Evolutionary conservation across 2,797 vertebrate species (phyloP).

Genomic region (Falco rusticolus): DNA sequence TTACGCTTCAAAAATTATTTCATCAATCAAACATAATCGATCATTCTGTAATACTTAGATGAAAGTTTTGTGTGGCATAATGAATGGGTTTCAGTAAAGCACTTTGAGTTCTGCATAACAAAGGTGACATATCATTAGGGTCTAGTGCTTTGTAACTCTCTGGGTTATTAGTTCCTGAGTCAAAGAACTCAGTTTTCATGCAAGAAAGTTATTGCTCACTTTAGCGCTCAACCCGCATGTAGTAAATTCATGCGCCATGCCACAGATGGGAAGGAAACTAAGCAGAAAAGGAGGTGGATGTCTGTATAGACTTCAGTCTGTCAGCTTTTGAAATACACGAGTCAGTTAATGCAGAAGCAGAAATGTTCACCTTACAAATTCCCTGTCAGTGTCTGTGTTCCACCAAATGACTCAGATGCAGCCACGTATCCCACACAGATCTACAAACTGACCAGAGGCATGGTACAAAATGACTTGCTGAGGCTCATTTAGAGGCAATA

Average conservation of each 20-base stretch:
- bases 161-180: not conserved
- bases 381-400: not conserved
- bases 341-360: not conserved
- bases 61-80: not conserved
- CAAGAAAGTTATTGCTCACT: not conserved
- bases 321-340: not conserved
- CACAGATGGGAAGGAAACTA: not conserved
- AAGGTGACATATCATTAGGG: fast-evolving
- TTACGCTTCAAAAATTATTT: not conserved
- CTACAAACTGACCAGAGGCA: fast-evolving
- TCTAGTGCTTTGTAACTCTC: not conserved
- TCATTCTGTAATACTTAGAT: not conserved
- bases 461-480: not conserved
- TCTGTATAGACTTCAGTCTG: not conserved
- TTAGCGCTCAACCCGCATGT: not conserved
- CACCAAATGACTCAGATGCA: not conserved
- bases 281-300: not conserved
- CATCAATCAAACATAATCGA: fast-evolving
- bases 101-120: not conserved
- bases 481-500: not conserved
- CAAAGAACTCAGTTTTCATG: not conserved
- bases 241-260: not conserved
- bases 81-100: not conserved
- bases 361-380: not conserved
- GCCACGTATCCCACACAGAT: not conserved